phyloP scores from a whole-genome alignment of 2,113 vertebrate genomes.

The Amphilophus citrinellus region DNA sequence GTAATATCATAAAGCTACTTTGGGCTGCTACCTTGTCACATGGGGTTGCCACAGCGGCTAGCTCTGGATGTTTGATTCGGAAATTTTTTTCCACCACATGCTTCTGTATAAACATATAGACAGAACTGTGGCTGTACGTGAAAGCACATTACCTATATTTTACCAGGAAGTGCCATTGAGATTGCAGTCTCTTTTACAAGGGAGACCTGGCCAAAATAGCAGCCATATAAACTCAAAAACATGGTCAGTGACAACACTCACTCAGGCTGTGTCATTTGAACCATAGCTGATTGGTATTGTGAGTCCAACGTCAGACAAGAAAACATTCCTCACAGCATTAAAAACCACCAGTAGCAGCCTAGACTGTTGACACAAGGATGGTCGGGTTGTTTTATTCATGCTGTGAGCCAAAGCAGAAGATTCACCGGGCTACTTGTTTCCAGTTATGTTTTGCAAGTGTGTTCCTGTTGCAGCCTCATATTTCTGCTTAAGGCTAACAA shows the following conservation, averaged over 20 bases:
- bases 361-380: background rate
- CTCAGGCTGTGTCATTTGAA: background rate
- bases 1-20: background rate
- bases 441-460: background rate
- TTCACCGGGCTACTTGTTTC: background rate
- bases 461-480: background rate
- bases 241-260: background rate
- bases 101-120: no score
- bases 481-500: background rate
- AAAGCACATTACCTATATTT: background rate
- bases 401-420: background rate
- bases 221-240: no score
- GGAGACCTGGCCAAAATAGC: no score
- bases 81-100: no score
- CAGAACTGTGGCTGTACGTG: background rate
- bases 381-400: background rate
- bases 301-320: background rate
- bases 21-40: background rate
- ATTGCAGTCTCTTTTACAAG: no score
- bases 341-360: background rate
- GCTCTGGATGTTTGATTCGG: no score
- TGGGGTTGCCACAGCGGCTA: background rate
- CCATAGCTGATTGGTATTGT: background rate
- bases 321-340: background rate
- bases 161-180: no score